Percentiles rank a stretch among this genome's conserved stretches.
These are phyloP conservation scores for Amphipoea lucens DNA, from an alignment of 2,888 invertebrate genomes.

Conservation along the genomic window DNA sequence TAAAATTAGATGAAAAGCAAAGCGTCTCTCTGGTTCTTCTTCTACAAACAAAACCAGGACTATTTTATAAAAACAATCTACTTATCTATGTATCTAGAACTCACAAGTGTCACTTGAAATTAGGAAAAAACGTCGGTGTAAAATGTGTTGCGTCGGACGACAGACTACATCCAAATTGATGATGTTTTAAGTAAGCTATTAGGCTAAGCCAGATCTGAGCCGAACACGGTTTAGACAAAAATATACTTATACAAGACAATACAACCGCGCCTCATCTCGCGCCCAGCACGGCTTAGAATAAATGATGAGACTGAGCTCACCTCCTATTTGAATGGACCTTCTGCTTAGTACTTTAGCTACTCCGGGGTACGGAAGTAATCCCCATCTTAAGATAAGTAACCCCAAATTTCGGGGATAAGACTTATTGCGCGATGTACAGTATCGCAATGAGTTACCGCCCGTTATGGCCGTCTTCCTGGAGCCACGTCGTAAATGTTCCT, in stretches of 20 bases:
- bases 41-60: not conserved
- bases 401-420: slow-evolving; percentile 66
- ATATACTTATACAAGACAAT: not conserved
- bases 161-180: not conserved
- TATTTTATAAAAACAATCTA: not conserved
- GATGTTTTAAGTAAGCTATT: not conserved
- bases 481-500: slow-evolving; percentile 56
- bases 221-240: not conserved
- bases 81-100: not conserved
- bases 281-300: not conserved
- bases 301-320: not conserved
- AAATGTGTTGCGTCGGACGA: not conserved
- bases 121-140: not conserved
- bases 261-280: not conserved
- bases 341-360: slow-evolving; percentile 15
- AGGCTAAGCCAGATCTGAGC: not conserved
- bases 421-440: slow-evolving; percentile 65
- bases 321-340: slow-evolving; percentile 23
- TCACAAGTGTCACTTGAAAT: not conserved
- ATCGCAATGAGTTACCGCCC: slow-evolving; percentile 65
- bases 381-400: slow-evolving; percentile 69
- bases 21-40: not conserved
- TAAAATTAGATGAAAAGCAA: not conserved
- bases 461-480: slow-evolving; percentile 51
- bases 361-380: slow-evolving; percentile 53